Percentiles rank a stretch among this genome's conserved stretches.
These are phyloP conservation scores for Embiotoca jacksoni DNA, from an alignment of 2,113 vertebrate species.

Conservation along the genomic window DNA sequence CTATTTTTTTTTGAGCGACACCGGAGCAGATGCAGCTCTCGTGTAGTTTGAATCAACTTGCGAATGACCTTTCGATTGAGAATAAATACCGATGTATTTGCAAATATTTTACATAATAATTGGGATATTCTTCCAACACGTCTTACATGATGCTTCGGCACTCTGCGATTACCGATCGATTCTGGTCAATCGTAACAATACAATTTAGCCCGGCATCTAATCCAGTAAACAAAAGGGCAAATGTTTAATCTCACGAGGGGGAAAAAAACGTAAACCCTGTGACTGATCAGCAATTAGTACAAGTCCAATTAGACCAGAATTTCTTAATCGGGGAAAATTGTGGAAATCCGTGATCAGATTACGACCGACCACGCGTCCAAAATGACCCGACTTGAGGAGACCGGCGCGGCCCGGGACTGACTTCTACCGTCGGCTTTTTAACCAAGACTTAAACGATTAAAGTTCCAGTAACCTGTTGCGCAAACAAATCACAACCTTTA, in stretches of 20 bases:
- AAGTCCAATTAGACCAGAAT: constrained; percentile 26
- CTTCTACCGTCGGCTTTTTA: not conserved
- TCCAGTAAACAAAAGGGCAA: constrained; percentile 6
- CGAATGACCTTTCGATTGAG: constrained; percentile 4
- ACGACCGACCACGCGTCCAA: constrained; percentile 20
- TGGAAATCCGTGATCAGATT: constrained; percentile 39
- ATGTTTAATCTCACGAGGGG: constrained; percentile 42
- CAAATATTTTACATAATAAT: constrained; percentile 33
- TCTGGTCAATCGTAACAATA: not conserved
- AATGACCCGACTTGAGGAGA: not conserved
- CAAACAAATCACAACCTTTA: not conserved
- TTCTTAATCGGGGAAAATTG: constrained; percentile 45
- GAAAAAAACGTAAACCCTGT: constrained; percentile 54
- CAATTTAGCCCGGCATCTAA: constrained; percentile 6
- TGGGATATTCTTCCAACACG: not conserved
- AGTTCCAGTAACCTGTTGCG: not conserved
- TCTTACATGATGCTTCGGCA: not conserved
- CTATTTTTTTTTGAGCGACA: not conserved
- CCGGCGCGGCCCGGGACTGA: not conserved
- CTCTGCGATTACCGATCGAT: not conserved
- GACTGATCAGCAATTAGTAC: constrained; percentile 38
- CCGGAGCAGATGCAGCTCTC: not conserved
- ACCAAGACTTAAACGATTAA: not conserved
- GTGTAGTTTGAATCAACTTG: not conserved
- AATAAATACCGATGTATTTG: constrained; percentile 15